A percentile compares a stretch with the other conserved stretches of the same genome.
Conservation (phyloP, 1,140 invertebrate genomes). For the Parasteatoda tepidariorum region DNA sequence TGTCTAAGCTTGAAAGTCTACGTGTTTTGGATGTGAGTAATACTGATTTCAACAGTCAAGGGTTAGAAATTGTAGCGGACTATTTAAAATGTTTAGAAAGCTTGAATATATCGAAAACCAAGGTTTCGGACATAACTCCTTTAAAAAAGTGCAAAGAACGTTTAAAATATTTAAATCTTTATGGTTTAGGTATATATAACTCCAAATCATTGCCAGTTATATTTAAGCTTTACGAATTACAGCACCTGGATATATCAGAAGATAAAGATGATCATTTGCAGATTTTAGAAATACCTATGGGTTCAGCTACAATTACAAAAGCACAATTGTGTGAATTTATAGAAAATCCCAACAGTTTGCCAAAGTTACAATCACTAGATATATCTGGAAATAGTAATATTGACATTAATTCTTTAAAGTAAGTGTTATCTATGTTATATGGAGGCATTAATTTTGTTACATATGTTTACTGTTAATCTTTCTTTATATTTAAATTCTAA, state of each 20-base stretch:
- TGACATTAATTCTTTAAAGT: conserved; percentile 71
- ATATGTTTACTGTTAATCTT: neutral
- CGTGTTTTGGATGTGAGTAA: conserved; percentile 78
- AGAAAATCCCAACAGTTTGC: conserved; percentile 72
- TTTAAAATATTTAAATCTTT: conserved; percentile 75
- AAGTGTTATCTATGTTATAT: too few relatives aligned
- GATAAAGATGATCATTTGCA: conserved; percentile 72
- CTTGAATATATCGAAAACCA: conserved; percentile 79
- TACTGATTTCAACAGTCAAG: conserved; percentile 79
- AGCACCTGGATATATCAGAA: conserved; percentile 77
- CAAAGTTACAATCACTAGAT: conserved; percentile 76
- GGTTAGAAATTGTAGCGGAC: conserved; percentile 77
- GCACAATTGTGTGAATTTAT: conserved; percentile 67
- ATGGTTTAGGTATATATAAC: conserved; percentile 74
- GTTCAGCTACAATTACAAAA: conserved; percentile 68
- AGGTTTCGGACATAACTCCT: conserved; percentile 77
- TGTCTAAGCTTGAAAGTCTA: conserved; percentile 72
- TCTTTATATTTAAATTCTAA: neutral
- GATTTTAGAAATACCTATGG: conserved; percentile 68
- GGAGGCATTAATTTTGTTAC: neutral
- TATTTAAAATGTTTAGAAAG: conserved; percentile 77
- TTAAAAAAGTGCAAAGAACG: conserved; percentile 75
- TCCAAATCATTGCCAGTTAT: conserved; percentile 72
- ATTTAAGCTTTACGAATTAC: conserved; percentile 73
- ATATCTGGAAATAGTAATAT: conserved; percentile 77